Conservation (phyloP, 2,888 invertebrate species). For the Oscheius onirici region DNA sequence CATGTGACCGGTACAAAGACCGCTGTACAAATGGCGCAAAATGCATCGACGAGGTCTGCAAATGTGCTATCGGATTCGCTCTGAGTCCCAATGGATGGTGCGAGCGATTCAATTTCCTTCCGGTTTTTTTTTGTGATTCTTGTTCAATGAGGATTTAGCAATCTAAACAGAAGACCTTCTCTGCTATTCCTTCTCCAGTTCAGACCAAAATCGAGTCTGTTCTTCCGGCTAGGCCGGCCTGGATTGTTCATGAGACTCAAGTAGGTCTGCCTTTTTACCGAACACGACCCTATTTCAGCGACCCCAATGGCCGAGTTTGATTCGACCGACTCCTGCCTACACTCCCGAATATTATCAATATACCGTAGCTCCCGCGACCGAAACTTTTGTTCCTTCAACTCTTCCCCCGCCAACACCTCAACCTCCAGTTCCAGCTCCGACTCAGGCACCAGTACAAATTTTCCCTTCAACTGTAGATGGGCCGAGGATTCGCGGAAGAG, state of each 20-base stretch:
- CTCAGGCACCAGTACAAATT: conserved; percentile 2
- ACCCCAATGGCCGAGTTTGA: conserved; percentile 9
- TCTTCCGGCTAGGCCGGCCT: conserved; percentile 20
- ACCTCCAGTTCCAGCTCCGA: not conserved
- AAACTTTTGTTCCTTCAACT: not conserved
- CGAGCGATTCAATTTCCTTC: conserved; percentile 35
- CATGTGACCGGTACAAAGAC: conserved; percentile 47
- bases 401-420: not conserved
- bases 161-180: conserved; percentile 20
- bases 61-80: conserved; percentile 54
- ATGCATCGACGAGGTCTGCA: conserved; percentile 61
- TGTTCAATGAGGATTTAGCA: conserved; percentile 1
- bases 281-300: not conserved
- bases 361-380: not conserved
- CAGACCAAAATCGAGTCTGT: not conserved
- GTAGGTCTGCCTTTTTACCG: not conserved
- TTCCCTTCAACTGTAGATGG: not conserved
- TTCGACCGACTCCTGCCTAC: not conserved
- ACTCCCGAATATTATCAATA: not conserved
- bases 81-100: conserved; percentile 52
- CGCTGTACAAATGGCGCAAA: conserved; percentile 56
- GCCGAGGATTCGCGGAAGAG: conserved; percentile 19
- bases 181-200: not conserved
- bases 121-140: not conserved
- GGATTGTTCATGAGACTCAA: conserved; percentile 3